Base-by-base conservation (phyloP, 2,888 invertebrate genomes). In the Hypselothyrea guttata region DNA sequence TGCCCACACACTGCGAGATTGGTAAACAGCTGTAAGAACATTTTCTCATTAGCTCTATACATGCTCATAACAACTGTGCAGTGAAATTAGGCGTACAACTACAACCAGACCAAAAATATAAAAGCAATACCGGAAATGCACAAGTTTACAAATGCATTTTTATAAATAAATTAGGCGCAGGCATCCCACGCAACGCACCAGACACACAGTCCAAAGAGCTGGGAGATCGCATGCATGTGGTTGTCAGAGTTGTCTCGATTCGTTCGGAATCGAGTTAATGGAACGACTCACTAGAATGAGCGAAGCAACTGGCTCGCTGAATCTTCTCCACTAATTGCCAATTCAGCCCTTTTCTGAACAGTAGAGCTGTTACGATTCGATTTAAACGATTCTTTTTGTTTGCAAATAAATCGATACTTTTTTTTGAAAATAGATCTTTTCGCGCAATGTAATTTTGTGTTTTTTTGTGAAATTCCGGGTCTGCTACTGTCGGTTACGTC, bases 81-180 rank as follows among this genome's bases (percentile, higher is more conserved):
- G 22, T 28, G 42, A 30, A 46, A 41, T 46, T 27, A 44, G 54
- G 48, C 54, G 42, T 48, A 42, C 18, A 28, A 28, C 28, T 28
- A 9, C 28, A 9, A 2, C 9, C 22, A 22, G 7, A 4, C 22
- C 22, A 22, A 22, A 22, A 28, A 28, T 28, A 28, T 22, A 22
- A 22, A 22, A 7, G 42, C 22, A 58, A 52, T 63, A 58, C 72
- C 68, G 76, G 75, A 75, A 71, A 71, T 60, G 56, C 52, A 75
- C 60, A 75, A 60, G 46, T 52, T 52, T 52, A 58, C 52, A 57
- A 70, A 63, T 70, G 62, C 54, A 53, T 56, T 51, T 55, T 38
- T 58, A 63, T 60, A 57, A 55, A 62, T 55, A 66, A 66, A 61
- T 54, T 56, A 58, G 63, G 61, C 63, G 63, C 61, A 66, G 58